Evolutionary conservation across 1,140 invertebrate genomes (phyloP).

Genomic region (Yoshiicerus persimilis): DNA sequence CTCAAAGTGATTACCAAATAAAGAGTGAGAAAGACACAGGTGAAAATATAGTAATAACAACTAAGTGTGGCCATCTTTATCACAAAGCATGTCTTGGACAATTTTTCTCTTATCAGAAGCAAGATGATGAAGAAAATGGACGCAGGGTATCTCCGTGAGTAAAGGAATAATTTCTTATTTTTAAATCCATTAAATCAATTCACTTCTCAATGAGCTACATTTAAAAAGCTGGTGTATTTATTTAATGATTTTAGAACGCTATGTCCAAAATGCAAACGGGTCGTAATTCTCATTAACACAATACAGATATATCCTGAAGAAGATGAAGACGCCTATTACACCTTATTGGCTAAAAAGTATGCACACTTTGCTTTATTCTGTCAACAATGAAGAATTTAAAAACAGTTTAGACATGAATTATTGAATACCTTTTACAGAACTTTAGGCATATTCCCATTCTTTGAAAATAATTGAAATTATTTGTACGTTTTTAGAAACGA

Average conservation of each 20-base stretch:
- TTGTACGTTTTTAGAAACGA: neutral
- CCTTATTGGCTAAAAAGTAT: neutral
- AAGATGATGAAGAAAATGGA: neutral
- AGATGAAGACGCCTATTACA: neutral
- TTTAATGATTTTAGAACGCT: neutral
- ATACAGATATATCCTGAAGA: neutral
- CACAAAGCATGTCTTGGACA: neutral
- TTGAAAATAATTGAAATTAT: too few relatives aligned
- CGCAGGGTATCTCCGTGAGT: neutral
- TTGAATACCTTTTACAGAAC: too few relatives aligned
- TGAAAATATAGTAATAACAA: neutral
- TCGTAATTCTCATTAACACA: neutral
- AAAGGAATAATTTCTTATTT: too few relatives aligned
- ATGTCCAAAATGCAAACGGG: neutral
- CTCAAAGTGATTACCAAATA: neutral
- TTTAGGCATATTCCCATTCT: too few relatives aligned
- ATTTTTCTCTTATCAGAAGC: neutral
- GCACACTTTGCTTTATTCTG: neutral
- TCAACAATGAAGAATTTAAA: too few relatives aligned
- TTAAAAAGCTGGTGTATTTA: too few relatives aligned
- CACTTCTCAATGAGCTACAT: too few relatives aligned
- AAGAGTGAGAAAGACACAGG: neutral
- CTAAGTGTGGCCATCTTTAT: neutral
- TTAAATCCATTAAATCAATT: too few relatives aligned
- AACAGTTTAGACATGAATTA: too few relatives aligned